Conservation (phyloP, 2,113 vertebrate species). For the Pelmatolapia mariae region DNA sequence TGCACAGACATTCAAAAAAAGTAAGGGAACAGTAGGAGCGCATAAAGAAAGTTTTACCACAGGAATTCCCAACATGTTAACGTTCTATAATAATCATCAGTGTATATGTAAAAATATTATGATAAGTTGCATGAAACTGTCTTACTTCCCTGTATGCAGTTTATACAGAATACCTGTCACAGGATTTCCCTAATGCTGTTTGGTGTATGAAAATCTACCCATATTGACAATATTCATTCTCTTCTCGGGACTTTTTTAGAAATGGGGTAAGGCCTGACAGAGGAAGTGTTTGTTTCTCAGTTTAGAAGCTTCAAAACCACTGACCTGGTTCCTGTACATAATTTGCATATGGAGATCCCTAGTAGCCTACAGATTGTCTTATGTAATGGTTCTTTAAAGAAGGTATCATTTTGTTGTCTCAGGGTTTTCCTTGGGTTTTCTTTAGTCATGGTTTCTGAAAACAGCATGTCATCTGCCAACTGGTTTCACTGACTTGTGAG, state of each 20-base stretch:
- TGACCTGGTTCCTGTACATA: neutral
- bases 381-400: neutral
- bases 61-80: neutral
- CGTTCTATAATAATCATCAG: neutral
- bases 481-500: neutral
- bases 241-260: slow-evolving; percentile 6
- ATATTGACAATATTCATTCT: neutral
- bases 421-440: neutral
- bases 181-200: neutral
- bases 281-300: slow-evolving; percentile 34
- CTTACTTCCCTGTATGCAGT: neutral
- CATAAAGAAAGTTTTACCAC: neutral
- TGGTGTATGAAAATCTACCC: neutral
- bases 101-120: neutral
- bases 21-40: neutral
- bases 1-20: neutral
- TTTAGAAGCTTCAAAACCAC: neutral
- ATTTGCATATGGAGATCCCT: slow-evolving; percentile 38
- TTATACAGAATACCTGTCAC: neutral
- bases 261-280: neutral
- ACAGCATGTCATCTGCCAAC: neutral
- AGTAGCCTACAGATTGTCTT: neutral
- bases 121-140: neutral
- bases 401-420: neutral
- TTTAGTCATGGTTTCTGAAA: neutral